phyloP scores from a whole-genome alignment of 2,113 vertebrate genomes.

The Barbus barbus region DNA sequence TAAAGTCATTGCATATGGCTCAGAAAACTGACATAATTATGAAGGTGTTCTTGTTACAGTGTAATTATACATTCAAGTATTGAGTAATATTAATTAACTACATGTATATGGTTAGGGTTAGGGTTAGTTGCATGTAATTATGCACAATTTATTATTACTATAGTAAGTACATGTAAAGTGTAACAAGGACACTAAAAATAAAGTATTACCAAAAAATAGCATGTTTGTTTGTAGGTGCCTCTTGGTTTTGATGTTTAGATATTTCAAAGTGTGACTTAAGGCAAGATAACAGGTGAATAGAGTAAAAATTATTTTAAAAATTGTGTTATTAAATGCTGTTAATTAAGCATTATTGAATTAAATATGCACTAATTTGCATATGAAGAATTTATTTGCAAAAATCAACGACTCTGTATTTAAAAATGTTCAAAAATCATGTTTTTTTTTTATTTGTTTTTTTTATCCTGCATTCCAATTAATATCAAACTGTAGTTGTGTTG shows the following conservation, averaged over 20 bases:
- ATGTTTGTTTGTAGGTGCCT: background rate
- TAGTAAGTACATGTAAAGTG: background rate
- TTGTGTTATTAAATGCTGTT: background rate
- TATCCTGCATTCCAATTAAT: too few species aligned
- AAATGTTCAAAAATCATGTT: too few species aligned
- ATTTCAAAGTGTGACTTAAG: background rate
- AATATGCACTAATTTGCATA: background rate
- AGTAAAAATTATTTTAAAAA: background rate
- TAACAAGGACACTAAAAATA: background rate
- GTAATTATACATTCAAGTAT: background rate
- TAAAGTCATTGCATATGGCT: background rate
- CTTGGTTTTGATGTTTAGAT: background rate
- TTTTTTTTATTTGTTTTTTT: too few species aligned
- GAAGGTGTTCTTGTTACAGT: too few species aligned
- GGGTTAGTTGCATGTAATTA: background rate
- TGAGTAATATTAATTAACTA: background rate
- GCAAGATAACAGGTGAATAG: background rate
- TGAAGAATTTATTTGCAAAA: too few species aligned
- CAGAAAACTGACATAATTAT: too few species aligned
- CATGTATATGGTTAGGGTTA: too few species aligned
- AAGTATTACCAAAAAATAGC: background rate
- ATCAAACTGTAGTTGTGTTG: too few species aligned
- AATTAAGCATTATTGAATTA: background rate
- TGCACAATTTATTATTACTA: background rate
- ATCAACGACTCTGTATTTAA: too few species aligned